These are phyloP conservation scores for Drosophila koepferae DNA, from an alignment of 2,888 invertebrate genomes.

Conservation along the genomic window DNA sequence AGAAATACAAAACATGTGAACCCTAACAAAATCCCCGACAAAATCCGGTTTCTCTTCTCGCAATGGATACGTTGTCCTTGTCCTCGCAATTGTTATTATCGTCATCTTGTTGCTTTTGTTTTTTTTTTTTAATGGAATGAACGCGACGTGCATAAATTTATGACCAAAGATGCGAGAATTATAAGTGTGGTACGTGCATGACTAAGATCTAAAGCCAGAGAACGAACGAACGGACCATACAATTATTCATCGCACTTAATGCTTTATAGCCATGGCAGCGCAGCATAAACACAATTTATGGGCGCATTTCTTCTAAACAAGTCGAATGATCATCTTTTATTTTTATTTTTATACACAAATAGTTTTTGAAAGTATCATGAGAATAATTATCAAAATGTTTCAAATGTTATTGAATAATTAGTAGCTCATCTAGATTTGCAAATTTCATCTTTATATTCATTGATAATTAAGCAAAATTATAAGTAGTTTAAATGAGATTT, in stretches of 20 bases:
- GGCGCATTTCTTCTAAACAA: conserved; percentile 5
- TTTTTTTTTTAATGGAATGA: conserved; percentile 47
- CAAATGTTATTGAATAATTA: neutral
- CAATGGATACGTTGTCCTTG: conserved; percentile 61
- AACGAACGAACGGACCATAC: conserved; percentile 1
- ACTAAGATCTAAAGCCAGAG: conserved; percentile 41
- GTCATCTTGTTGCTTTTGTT: conserved; percentile 28
- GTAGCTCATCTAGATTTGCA: too few species aligned
- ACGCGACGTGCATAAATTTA: conserved; percentile 75
- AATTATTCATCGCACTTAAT: conserved; percentile 40
- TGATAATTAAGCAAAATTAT: neutral
- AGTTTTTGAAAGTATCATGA: neutral
- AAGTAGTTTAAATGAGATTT: neutral
- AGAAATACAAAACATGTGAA: conserved; percentile 19
- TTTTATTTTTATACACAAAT: neutral
- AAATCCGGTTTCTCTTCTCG: conserved; percentile 70
- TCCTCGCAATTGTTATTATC: conserved; percentile 13
- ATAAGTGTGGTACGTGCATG: conserved; percentile 48
- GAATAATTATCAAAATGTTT: neutral
- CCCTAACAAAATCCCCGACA: conserved; percentile 23
- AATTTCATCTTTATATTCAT: neutral
- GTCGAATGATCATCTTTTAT: neutral
- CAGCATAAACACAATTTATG: conserved; percentile 37
- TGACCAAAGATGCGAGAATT: conserved; percentile 60
- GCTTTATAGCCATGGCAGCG: conserved; percentile 1